Evolutionary conservation across 2,888 invertebrate genomes (phyloP).

Genomic region (Macrostomum cliftonense): DNA sequence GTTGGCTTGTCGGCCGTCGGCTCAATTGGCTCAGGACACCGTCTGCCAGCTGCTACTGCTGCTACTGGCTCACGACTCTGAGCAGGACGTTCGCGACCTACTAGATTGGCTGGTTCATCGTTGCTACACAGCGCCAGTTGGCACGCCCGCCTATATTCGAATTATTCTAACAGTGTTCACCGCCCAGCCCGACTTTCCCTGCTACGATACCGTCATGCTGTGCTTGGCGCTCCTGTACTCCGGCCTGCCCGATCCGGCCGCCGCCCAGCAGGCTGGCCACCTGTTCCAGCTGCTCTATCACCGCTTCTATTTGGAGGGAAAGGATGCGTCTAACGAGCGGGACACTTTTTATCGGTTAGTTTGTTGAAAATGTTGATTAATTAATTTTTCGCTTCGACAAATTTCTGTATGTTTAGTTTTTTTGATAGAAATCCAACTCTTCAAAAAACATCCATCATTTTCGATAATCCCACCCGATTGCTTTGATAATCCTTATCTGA

Average conservation of each 20-base stretch:
- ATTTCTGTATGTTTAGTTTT: too few relatives aligned
- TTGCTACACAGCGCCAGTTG: conserved; percentile 65
- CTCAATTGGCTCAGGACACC: conserved; percentile 67
- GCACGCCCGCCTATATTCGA: not conserved
- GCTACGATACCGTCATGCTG: conserved; percentile 83
- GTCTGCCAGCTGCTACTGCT: conserved; percentile 71
- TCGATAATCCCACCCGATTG: too few relatives aligned
- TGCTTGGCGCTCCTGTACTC: conserved; percentile 89
- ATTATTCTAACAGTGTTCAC: conserved; percentile 7
- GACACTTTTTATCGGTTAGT: too few relatives aligned
- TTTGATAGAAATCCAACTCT: too few relatives aligned
- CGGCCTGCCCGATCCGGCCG: conserved; percentile 69
- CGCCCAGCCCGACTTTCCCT: conserved; percentile 33
- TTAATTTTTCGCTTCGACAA: too few relatives aligned
- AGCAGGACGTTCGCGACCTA: conserved; percentile 38
- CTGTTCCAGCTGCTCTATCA: conserved; percentile 73
- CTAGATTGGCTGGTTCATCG: conserved; percentile 94
- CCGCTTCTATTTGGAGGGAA: conserved; percentile 61
- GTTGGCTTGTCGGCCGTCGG: too few relatives aligned
- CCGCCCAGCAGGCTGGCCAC: conserved; percentile 83
- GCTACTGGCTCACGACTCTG: conserved; percentile 61
- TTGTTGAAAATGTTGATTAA: too few relatives aligned
- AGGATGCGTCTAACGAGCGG: too few relatives aligned
- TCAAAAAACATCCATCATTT: too few relatives aligned
- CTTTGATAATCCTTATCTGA: too few relatives aligned